A percentile compares a stretch with the other conserved stretches of the same genome.
These are phyloP conservation scores for Escarpia spicata DNA, from an alignment of 2,888 invertebrate genomes.

Conservation along the genomic window DNA sequence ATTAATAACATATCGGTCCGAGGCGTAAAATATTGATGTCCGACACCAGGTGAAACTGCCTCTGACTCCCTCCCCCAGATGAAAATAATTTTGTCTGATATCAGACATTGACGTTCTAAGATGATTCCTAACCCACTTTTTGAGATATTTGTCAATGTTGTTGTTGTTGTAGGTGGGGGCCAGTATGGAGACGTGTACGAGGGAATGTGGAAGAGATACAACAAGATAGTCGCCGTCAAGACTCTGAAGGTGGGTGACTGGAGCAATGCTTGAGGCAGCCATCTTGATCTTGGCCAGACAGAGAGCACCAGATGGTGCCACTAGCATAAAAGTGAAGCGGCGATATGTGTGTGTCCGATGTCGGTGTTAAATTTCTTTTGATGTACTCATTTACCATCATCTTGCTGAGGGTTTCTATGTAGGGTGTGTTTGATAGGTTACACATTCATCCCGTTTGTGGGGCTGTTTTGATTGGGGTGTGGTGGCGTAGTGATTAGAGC, in stretches of 20 bases:
- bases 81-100: too few relatives aligned
- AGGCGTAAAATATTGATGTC: too few relatives aligned
- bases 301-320: background rate
- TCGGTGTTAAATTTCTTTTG: too few relatives aligned
- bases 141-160: slow-evolving; percentile 40
- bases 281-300: background rate
- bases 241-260: slow-evolving; percentile 80
- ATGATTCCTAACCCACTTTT: background rate
- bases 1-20: too few relatives aligned
- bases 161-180: slow-evolving; percentile 80
- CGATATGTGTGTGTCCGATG: too few relatives aligned
- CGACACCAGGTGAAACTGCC: too few relatives aligned
- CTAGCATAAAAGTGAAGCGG: too few relatives aligned
- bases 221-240: slow-evolving; percentile 97
- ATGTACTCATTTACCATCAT: too few relatives aligned
- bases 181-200: slow-evolving; percentile 88
- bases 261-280: background rate
- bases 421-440: background rate
- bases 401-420: background rate
- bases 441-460: background rate
- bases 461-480: background rate
- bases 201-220: slow-evolving; percentile 93
- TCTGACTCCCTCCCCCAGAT: too few relatives aligned
- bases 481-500: too few relatives aligned
- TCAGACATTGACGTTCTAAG: too few relatives aligned